These are phyloP conservation scores for Pararge aegeria DNA, from an alignment of 1,140 invertebrate species.

Conservation along the genomic window DNA sequence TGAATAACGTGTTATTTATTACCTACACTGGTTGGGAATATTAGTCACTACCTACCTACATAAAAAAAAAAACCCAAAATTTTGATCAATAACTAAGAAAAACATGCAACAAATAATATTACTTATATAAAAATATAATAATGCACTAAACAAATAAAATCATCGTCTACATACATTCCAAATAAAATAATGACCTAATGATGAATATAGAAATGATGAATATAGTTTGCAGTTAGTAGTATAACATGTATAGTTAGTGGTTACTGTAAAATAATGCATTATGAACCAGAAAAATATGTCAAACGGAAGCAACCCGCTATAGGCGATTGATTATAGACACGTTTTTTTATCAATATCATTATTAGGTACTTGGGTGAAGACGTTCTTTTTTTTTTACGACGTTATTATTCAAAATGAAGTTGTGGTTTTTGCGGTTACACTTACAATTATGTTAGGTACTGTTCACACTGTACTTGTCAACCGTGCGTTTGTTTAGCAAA, in stretches of 20 bases:
- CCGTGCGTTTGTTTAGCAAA: no score
- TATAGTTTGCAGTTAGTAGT: neutral
- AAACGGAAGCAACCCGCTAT: constrained; percentile 25
- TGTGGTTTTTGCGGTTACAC: constrained; percentile 56
- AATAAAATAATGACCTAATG: neutral
- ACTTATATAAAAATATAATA: no score
- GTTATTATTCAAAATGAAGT: constrained; percentile 62
- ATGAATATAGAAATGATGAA: neutral
- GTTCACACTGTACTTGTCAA: neutral
- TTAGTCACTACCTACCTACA: no score
- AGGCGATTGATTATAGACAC: constrained; percentile 27
- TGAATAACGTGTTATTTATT: no score
- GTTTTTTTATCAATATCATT: constrained; percentile 49
- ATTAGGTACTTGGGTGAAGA: constrained; percentile 49
- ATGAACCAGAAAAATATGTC: constrained; percentile 23
- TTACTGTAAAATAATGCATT: constrained; percentile 19
- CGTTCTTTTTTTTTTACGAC: constrained; percentile 60
- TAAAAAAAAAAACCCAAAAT: no score
- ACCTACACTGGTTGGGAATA: no score
- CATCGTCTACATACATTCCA: no score
- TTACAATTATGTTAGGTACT: constrained; percentile 30
- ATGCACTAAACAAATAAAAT: no score
- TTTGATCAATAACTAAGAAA: no score
- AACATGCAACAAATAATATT: no score
- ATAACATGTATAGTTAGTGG: neutral